Percentiles rank a stretch among this genome's conserved stretches.
These are phyloP conservation scores for Corythoichthys haematopterus DNA, from an alignment of 2,113 vertebrate species.

Conservation along the genomic window DNA sequence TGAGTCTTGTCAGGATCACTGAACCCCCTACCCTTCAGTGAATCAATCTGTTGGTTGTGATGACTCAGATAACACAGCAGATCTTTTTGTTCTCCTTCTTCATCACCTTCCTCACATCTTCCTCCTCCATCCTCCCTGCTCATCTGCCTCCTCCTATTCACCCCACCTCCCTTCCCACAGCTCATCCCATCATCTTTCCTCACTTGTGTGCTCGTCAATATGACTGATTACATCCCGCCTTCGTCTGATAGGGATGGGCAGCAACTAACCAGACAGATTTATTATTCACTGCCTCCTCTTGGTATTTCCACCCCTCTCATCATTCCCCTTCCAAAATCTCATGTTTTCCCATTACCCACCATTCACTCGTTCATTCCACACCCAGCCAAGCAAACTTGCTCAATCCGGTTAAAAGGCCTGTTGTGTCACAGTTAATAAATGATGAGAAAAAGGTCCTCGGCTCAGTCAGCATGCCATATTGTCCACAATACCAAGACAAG, in stretches of 20 bases:
- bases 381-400: conserved; percentile 9
- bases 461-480: conserved; percentile 21
- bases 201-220: conserved; percentile 20
- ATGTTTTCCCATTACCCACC: neutral
- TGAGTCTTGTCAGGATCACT: conserved; percentile 24
- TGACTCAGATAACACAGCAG: conserved; percentile 17
- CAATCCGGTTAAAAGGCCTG: conserved; percentile 43
- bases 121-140: conserved; percentile 1
- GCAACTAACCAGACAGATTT: conserved; percentile 40
- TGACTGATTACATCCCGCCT: conserved; percentile 43
- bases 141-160: conserved; percentile 14
- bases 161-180: conserved; percentile 1
- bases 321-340: conserved; percentile 7
- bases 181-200: conserved; percentile 15
- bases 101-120: neutral
- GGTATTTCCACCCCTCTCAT: conserved; percentile 39
- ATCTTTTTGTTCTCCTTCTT: conserved; percentile 10
- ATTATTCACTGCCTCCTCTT: conserved; percentile 39
- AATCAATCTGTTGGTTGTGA: conserved; percentile 40
- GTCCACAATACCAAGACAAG: conserved; percentile 19
- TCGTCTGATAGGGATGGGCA: conserved; percentile 35
- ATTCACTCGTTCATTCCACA: conserved; percentile 11
- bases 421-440: conserved; percentile 52
- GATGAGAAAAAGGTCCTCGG: conserved; percentile 28
- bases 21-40: conserved; percentile 20